phyloP scores from a whole-genome alignment of 2,888 invertebrate genomes.

The Caradrina kadenii region DNA sequence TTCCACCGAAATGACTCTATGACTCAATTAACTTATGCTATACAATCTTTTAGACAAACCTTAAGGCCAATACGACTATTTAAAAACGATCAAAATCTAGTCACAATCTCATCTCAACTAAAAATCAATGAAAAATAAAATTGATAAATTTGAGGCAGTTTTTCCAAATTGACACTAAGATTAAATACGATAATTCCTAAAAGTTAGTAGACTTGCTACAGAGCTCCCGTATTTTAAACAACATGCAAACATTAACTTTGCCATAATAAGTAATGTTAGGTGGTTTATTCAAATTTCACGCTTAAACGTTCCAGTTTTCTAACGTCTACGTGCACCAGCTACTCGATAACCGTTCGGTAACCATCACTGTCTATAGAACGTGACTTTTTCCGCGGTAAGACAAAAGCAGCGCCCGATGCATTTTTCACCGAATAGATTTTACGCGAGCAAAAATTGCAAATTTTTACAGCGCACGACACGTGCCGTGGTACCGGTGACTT shows the following conservation, averaged over 20 bases:
- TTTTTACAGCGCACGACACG: conserved; percentile 77
- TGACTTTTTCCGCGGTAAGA: conserved; percentile 79
- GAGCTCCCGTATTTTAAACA: background rate
- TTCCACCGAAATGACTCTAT: background rate
- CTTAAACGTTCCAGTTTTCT: conserved; percentile 53
- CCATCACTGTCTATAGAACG: conserved; percentile 80
- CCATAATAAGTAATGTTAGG: conserved; percentile 13
- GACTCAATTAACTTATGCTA: background rate
- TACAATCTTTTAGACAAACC: background rate
- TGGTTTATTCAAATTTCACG: conserved; percentile 53
- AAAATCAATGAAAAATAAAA: too few relatives aligned
- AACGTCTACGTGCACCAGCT: conserved; percentile 54
- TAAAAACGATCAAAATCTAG: too few relatives aligned
- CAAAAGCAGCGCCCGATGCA: conserved; percentile 72
- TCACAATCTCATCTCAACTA: too few relatives aligned
- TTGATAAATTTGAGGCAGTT: too few relatives aligned
- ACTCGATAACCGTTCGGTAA: conserved; percentile 76
- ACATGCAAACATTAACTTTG: conserved; percentile 15
- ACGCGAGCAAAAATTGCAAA: conserved; percentile 81
- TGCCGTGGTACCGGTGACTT: conserved; percentile 62
- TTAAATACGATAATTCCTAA: too few relatives aligned
- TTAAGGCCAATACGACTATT: background rate
- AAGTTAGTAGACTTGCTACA: too few relatives aligned
- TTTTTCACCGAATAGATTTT: conserved; percentile 82
- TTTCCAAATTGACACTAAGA: too few relatives aligned